Evolutionary conservation across 2,888 invertebrate genomes (phyloP), one percentile per base, ranked within the genome.

Genomic region (Drosophila kuntzei): DNA sequence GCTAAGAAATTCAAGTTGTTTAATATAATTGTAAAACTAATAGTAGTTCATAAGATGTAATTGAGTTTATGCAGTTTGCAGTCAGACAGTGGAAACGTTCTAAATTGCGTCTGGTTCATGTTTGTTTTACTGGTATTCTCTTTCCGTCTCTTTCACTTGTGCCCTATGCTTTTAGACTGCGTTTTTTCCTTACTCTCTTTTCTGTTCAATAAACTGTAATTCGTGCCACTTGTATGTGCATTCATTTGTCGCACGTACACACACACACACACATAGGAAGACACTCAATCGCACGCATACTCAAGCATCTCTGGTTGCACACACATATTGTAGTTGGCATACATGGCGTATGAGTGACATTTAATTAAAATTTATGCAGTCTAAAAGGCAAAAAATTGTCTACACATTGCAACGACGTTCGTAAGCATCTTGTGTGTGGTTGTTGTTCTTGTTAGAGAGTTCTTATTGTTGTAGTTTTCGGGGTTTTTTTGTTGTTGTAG

Each of bases 281-380:
- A 29, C 60, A 54, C 53, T 64, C 72, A 60, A 64, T 50, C 39
- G 60, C 73, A 61, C 57, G 37, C 62, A 46, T 25, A 58, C 47
- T 39, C 18, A 27, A 46, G 47, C 55, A 50, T 27, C 60, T 50
- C 29, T 47, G 39, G 43, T 41, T 39, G 36, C 46, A 32, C 47
- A 57, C 58, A 59, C 54, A 70, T 61, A 65, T 73, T 87, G 86
- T 67, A 59, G 75, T 70, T 89, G 87, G 87, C 90, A 83, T 82
- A 78, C 80, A 75, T 91, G 89, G 87, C 90, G 90, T 91, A 90
- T 91, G 90, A 90, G 90, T 90, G 90, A 90, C 90, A 91, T 91
- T 90, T 90, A 90, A 90, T 90, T 90, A 90, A 90, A 90, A 91
- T 91, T 90, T 90, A 90, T 90, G 90, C 79, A 90, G 86, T 89